Base-by-base conservation (phyloP, 1,140 invertebrate genomes). In the Pogonomyrmex barbatus region DNA sequence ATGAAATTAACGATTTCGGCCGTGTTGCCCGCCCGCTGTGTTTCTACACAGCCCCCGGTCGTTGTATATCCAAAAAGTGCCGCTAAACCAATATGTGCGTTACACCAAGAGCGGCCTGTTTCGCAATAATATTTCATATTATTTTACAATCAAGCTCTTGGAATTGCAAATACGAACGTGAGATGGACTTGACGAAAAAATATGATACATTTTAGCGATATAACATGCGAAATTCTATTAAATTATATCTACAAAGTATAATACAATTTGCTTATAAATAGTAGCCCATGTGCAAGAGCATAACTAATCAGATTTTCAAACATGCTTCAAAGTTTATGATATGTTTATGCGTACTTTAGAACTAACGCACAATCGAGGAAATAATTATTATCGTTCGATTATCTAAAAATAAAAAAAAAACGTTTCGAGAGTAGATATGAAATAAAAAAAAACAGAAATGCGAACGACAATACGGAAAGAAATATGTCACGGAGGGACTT, bases 1-100 rank as follows among this genome's bases (percentile, higher is more conserved):
- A 88, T 88, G 75, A 90, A 90, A 90, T 90, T 90, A 90, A 90
- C 83, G 89, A 86, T 90, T 90, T 84, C 73, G 82, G 52, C n/a
- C 39, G 30, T 60, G 79, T 73, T 62, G 39, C 54, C 42, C 12
- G 54, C 54, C 30, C 30, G 3, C 4, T 2, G n/a, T 83, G 79
- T 60, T 39, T 42, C 67, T 73, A 60, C 79, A 83, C n/a, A n/a
- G 42, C 12, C 42, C 12, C 42, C 67, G 68, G 54, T 24, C 6
- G 6, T 5, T 58, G 79, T 73, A 73, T 60, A 83, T 24, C 68
- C 54, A 83, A 83, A 83, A 83, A 83, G 42, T 52, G 52, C 45
- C 76, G n/a, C 77, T 73, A 73, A 39, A 73, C 42, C 79, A 83
- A 83, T 83, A 83, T 83, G 42, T 82, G 54, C 79, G 17, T 60